phyloP scores from a whole-genome alignment of 2,113 vertebrate genomes.

The Bos javanicus region DNA sequence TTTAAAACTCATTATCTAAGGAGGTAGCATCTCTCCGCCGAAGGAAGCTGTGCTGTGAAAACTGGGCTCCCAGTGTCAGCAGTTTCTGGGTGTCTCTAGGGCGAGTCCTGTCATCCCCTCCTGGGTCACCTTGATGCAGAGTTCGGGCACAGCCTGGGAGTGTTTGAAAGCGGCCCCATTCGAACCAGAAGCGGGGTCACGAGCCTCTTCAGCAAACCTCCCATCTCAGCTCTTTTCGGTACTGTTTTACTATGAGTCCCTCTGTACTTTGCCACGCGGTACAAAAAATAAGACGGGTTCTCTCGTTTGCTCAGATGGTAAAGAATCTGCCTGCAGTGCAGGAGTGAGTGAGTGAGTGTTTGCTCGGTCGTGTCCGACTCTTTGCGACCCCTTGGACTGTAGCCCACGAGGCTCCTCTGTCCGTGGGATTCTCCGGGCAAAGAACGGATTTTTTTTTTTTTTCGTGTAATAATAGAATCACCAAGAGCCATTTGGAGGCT shows the following conservation, averaged over 20 bases:
- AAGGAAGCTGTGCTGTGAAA: not conserved
- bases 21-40: not conserved
- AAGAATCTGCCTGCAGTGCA: not conserved
- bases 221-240: not conserved
- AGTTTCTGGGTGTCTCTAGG: no score
- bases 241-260: accelerated
- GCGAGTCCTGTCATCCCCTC: accelerated
- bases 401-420: not conserved
- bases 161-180: not conserved
- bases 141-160: not conserved
- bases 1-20: not conserved
- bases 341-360: not conserved
- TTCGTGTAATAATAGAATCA: no score
- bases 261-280: not conserved
- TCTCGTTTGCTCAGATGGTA: accelerated
- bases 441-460: not conserved
- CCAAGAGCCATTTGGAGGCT: not conserved
- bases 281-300: accelerated
- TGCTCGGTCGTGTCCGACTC: not conserved
- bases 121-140: no score
- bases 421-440: not conserved
- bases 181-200: accelerated
- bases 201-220: not conserved
- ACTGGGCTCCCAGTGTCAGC: accelerated
- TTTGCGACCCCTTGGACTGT: not conserved